A percentile compares a stretch with the other conserved stretches of the same genome.
Conservation (phyloP, 1,140 invertebrate species). For the Aricia agestis region DNA sequence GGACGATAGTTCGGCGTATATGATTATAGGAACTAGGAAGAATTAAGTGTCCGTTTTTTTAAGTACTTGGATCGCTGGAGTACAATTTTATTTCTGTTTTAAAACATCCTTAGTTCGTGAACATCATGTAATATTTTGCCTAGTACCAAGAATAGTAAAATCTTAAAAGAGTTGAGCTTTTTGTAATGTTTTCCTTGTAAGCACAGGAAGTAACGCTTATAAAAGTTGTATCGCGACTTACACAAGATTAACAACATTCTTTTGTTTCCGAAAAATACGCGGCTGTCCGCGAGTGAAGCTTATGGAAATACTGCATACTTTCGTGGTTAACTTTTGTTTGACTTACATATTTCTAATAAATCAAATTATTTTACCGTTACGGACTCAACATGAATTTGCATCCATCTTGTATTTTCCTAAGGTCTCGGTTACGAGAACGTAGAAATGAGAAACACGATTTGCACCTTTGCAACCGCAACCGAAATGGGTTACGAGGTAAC, state of each 20-base stretch:
- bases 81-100: too few species aligned
- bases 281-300: background rate
- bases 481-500: background rate
- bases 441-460: background rate
- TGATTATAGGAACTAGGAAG: too few species aligned
- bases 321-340: background rate
- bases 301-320: background rate
- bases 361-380: too few species aligned
- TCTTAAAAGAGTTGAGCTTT: background rate
- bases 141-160: background rate
- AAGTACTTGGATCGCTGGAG: too few species aligned
- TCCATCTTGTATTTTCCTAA: background rate
- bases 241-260: background rate
- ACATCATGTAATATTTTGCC: background rate
- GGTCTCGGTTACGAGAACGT: background rate
- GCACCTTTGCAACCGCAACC: background rate
- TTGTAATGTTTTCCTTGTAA: background rate
- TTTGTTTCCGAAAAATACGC: background rate
- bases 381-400: too few species aligned
- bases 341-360: too few species aligned
- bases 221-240: background rate
- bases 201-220: background rate
- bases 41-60: too few species aligned
- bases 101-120: background rate
- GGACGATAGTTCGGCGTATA: too few species aligned